phyloP scores from a whole-genome alignment of 2,797 vertebrate species.

The Lepus oiostolus region DNA sequence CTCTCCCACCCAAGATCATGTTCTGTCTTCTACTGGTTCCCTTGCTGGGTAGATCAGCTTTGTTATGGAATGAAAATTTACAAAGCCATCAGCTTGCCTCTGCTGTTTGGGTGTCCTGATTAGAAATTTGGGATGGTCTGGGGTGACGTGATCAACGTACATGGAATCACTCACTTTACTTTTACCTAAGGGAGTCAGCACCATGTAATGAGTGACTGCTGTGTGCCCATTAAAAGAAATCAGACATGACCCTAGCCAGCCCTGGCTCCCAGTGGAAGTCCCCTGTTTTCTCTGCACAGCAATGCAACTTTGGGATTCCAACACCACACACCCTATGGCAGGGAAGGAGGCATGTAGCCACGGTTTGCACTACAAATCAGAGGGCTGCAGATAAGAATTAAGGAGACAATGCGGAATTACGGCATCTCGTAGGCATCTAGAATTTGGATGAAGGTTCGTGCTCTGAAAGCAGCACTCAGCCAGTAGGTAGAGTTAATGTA shows the following conservation, averaged over 20 bases:
- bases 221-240: background rate
- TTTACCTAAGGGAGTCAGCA: background rate
- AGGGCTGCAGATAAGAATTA: background rate
- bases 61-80: background rate
- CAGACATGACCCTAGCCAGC: background rate
- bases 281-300: background rate
- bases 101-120: background rate
- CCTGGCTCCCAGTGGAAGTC: background rate
- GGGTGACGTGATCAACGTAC: background rate
- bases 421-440: background rate
- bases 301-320: background rate
- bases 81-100: background rate
- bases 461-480: background rate
- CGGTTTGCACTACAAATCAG: background rate
- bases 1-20: background rate
- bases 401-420: background rate
- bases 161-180: background rate
- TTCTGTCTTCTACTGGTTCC: background rate
- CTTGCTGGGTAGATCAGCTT: background rate
- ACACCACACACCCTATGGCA: rapidly evolving
- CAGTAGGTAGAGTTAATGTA: background rate
- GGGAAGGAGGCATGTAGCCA: background rate
- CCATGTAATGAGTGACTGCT: background rate
- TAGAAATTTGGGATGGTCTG: background rate
- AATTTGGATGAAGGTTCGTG: background rate